Percentiles rank a stretch among this genome's conserved stretches.
phyloP scores from a whole-genome alignment of 2,113 vertebrate genomes.

The Limnothrissa miodon region DNA sequence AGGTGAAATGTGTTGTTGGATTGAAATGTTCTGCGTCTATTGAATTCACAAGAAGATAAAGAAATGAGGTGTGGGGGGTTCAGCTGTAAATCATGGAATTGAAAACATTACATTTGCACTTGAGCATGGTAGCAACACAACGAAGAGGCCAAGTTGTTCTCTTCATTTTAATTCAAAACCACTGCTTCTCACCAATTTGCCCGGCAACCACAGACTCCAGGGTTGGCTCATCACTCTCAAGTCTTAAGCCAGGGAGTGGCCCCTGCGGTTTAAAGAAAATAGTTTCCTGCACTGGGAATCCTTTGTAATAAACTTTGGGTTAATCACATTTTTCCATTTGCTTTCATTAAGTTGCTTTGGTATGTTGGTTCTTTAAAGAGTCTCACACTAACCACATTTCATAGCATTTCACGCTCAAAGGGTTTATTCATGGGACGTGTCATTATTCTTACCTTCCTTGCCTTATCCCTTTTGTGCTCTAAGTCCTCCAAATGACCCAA shows the following conservation, averaged over 20 bases:
- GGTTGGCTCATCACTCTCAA: background rate
- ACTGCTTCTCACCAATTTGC: slow-evolving; percentile 11
- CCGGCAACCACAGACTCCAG: slow-evolving; percentile 12
- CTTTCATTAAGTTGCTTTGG: slow-evolving; percentile 30
- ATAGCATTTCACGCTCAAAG: slow-evolving; percentile 11
- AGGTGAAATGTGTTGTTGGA: slow-evolving; percentile 1
- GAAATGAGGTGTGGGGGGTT: background rate
- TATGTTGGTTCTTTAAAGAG: slow-evolving; percentile 25
- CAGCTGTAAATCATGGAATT: background rate
- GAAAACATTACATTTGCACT: background rate
- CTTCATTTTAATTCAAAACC: slow-evolving; percentile 17
- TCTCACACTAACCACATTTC: slow-evolving; percentile 28
- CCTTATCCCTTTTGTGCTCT: slow-evolving; percentile 10
- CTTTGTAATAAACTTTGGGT: slow-evolving; percentile 27
- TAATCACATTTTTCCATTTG: slow-evolving; percentile 30
- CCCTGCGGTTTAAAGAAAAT: slow-evolving; percentile 12
- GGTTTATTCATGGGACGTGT: slow-evolving; percentile 14
- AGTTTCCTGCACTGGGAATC: slow-evolving; percentile 18
- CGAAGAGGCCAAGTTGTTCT: background rate
- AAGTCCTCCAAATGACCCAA: background rate
- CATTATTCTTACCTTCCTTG: slow-evolving; percentile 8
- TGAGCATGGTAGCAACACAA: background rate
- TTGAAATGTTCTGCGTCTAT: background rate
- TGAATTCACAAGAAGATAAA: background rate
- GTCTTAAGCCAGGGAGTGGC: background rate